Conservation (phyloP, 2,113 vertebrate genomes). For the Onychorhynchus coronatus region DNA sequence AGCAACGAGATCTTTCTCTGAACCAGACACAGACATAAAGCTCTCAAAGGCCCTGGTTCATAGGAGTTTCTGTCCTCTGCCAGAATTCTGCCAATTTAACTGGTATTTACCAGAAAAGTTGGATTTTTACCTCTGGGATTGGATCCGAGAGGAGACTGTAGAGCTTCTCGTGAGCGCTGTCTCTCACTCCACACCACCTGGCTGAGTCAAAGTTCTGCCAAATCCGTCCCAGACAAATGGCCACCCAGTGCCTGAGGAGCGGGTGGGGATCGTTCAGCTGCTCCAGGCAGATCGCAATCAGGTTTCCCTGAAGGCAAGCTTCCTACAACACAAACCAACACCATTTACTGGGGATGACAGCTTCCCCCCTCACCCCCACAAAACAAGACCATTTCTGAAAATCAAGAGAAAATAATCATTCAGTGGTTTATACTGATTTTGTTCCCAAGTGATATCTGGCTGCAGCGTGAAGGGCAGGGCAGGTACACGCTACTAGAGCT, state of each 20-base stretch:
- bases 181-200: slow-evolving; percentile 94
- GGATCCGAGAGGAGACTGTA: slow-evolving; percentile 94
- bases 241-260: slow-evolving; percentile 95
- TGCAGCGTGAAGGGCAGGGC: not conserved
- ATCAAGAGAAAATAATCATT: not conserved
- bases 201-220: slow-evolving; percentile 99
- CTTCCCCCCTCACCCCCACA: not conserved
- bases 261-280: slow-evolving; percentile 95
- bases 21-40: not conserved
- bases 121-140: slow-evolving; percentile 86
- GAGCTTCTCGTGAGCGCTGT: slow-evolving; percentile 97
- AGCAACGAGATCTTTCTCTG: not conserved
- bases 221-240: slow-evolving; percentile 94
- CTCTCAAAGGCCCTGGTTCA: not conserved
- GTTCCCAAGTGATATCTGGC: not conserved
- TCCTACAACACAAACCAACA: slow-evolving; percentile 75
- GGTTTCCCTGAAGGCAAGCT: slow-evolving; percentile 95
- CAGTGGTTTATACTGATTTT: not conserved
- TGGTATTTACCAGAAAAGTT: accelerated
- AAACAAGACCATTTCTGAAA: not conserved
- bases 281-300: slow-evolving; percentile 97
- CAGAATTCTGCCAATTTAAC: not conserved
- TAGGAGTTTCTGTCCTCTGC: not conserved
- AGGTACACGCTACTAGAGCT: not conserved
- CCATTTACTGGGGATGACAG: not conserved